Conservation (phyloP, 2,888 invertebrate genomes). For the Pyrgus malvae region DNA sequence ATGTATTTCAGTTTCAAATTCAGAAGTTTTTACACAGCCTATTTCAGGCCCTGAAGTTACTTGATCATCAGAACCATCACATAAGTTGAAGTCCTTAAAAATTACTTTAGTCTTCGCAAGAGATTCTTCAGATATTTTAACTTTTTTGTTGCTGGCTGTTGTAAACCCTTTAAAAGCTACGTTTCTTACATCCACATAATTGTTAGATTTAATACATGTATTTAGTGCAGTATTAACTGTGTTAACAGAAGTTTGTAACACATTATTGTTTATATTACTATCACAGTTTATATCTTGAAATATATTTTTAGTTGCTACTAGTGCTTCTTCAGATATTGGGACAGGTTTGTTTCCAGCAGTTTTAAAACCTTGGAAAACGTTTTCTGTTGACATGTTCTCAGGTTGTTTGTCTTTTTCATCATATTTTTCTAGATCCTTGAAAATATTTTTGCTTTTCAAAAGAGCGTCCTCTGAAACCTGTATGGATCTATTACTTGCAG, state of each 20-base stretch:
- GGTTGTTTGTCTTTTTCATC: not conserved
- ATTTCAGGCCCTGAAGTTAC: too few species aligned
- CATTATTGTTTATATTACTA: slow-evolving; percentile 38
- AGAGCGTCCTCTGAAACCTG: slow-evolving; percentile 47
- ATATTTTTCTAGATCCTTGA: slow-evolving; percentile 3
- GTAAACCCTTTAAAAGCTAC: slow-evolving; percentile 6
- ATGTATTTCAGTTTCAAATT: not conserved
- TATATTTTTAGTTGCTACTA: not conserved
- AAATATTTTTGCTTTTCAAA: slow-evolving; percentile 34
- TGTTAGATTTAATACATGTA: not conserved
- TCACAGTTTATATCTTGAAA: slow-evolving; percentile 32
- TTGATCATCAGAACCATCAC: too few species aligned
- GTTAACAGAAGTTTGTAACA: not conserved
- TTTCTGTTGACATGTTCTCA: not conserved
- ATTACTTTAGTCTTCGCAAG: slow-evolving; percentile 52
- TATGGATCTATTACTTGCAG: slow-evolving; percentile 45
- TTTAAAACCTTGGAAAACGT: slow-evolving; percentile 38
- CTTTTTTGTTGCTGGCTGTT: slow-evolving; percentile 48
- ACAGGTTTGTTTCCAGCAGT: slow-evolving; percentile 39
- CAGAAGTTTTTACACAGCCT: too few species aligned
- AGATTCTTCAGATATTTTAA: slow-evolving; percentile 51
- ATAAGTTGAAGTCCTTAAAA: slow-evolving; percentile 54
- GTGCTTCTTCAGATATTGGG: not conserved
- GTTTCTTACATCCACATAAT: not conserved
- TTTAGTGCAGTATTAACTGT: slow-evolving; percentile 46